A percentile compares a stretch with the other conserved stretches of the same genome.
Evolutionary conservation across 2,888 invertebrate species (phyloP).

Genomic region (Drosophila testacea): DNA sequence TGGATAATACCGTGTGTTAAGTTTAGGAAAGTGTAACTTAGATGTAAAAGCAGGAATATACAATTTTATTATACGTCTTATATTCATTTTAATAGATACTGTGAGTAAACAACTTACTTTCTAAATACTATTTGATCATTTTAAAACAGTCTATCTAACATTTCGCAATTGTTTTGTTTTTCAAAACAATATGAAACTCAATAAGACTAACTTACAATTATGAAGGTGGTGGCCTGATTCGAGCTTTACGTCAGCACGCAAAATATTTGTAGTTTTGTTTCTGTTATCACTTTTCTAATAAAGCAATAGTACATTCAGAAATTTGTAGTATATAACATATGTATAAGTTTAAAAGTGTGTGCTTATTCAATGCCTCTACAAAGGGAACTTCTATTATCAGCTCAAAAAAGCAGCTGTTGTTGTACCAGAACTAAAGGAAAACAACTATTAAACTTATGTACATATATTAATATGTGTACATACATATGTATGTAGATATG

Average conservation of each 20-base stretch:
- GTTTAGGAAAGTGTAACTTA: neutral
- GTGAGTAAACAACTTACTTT: no score
- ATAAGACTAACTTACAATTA: neutral
- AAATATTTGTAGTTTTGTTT: conserved; percentile 8
- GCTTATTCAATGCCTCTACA: conserved; percentile 2
- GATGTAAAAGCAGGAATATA: no score
- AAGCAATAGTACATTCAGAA: conserved; percentile 1
- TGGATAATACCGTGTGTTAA: neutral
- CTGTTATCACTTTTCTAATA: conserved; percentile 21
- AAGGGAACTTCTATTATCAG: conserved; percentile 26
- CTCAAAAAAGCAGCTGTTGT: conserved; percentile 17
- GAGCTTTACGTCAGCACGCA: conserved; percentile 11
- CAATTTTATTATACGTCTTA: no score
- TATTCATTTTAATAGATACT: no score
- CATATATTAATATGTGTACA: neutral
- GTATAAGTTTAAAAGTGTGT: neutral
- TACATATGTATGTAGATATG: neutral
- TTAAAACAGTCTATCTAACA: neutral
- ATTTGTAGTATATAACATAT: neutral
- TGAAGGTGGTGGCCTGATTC: conserved; percentile 29
- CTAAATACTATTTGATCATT: no score
- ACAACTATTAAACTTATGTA: neutral
- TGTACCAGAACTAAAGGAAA: conserved; percentile 31
- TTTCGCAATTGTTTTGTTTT: neutral
- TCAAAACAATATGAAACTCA: neutral